Evolutionary conservation across 2,113 vertebrate species (phyloP).

Genomic region (human): DNA sequence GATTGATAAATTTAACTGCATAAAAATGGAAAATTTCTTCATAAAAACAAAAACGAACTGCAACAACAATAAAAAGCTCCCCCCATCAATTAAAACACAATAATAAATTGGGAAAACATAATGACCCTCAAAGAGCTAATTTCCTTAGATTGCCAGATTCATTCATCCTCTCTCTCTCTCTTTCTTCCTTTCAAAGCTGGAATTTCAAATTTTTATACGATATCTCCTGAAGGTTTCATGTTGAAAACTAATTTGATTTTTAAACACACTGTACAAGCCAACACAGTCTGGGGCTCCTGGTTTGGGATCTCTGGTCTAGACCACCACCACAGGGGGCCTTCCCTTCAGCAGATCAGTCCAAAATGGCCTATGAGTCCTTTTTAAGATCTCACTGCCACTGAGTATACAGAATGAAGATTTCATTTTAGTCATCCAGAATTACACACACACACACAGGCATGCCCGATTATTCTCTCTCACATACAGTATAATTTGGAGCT

Average conservation of each 20-base stretch:
- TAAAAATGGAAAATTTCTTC: neutral
- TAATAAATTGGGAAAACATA: neutral
- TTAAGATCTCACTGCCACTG: neutral
- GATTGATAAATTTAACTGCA: neutral
- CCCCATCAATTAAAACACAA: neutral
- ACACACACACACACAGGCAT: neutral
- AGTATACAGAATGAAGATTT: neutral
- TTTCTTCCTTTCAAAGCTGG: neutral
- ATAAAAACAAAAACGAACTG: slow-evolving; percentile 12
- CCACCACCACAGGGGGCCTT: neutral
- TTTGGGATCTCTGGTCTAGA: neutral
- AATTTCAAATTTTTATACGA: neutral
- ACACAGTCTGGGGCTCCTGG: neutral
- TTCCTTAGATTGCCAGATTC: neutral
- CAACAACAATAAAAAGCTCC: neutral
- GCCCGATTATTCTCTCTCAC: neutral
- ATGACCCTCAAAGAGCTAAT: neutral
- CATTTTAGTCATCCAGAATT: neutral
- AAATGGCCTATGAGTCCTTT: neutral
- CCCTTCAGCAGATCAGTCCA: neutral
- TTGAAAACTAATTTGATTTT: slow-evolving; percentile 16
- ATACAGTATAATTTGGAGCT: neutral
- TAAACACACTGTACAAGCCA: neutral
- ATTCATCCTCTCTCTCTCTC: neutral
- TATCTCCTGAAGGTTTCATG: neutral